Evolutionary conservation across 2,888 invertebrate genomes (phyloP).

Genomic region (Euspilapteryx auroguttella): DNA sequence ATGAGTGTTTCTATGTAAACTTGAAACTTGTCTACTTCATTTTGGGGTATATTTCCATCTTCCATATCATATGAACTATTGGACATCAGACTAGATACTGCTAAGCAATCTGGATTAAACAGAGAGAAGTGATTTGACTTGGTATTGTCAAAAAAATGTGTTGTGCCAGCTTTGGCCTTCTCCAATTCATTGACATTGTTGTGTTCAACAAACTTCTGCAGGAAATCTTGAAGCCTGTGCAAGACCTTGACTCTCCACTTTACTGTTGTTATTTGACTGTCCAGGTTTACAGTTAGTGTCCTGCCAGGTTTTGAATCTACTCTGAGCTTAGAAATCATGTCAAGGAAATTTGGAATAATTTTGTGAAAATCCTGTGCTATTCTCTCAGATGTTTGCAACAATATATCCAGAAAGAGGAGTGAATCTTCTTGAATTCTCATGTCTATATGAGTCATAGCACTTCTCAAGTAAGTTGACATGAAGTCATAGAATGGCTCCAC

Average conservation of each 20-base stretch:
- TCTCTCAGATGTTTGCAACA: slow-evolving; percentile 68
- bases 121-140: slow-evolving; percentile 26
- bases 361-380: slow-evolving; percentile 69
- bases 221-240: slow-evolving; percentile 64
- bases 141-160: slow-evolving; percentile 19
- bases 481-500: slow-evolving; percentile 75
- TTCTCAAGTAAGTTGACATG: slow-evolving; percentile 77
- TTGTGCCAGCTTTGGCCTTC: slow-evolving; percentile 11
- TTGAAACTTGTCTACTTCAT: slow-evolving; percentile 53
- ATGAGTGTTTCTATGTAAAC: slow-evolving; percentile 69
- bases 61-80: slow-evolving; percentile 39
- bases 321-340: slow-evolving; percentile 78
- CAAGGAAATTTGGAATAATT: slow-evolving; percentile 78
- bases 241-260: slow-evolving; percentile 81
- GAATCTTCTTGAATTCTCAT: slow-evolving; percentile 82
- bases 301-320: slow-evolving; percentile 67
- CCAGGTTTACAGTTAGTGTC: slow-evolving; percentile 69
- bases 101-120: slow-evolving; percentile 24
- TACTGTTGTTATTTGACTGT: slow-evolving; percentile 71
- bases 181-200: slow-evolving; percentile 17
- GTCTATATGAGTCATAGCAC: slow-evolving; percentile 90
- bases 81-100: slow-evolving; percentile 33
- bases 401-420: slow-evolving; percentile 73
- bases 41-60: slow-evolving; percentile 19
- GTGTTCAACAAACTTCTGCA: slow-evolving; percentile 28